Conservation (phyloP, 2,888 invertebrate genomes). For the Pristionchus fissidentatus region DNA sequence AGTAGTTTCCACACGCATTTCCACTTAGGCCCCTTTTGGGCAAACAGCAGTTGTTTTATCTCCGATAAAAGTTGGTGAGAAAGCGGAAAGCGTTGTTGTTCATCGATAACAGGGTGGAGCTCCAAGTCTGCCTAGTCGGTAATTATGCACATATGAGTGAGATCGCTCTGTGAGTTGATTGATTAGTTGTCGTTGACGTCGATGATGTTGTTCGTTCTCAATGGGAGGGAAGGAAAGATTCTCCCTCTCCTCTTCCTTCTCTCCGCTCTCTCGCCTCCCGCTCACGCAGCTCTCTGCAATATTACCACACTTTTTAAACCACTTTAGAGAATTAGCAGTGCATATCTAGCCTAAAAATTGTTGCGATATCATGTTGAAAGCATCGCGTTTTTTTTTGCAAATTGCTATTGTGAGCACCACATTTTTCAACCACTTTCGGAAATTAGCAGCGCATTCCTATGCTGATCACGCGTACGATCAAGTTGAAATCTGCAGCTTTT, state of each 20-base stretch:
- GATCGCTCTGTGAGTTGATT: constrained; percentile 17
- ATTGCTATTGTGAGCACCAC: too few relatives aligned
- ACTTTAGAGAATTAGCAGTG: too few relatives aligned
- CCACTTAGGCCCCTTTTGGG: constrained; percentile 25
- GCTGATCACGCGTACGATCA: too few relatives aligned
- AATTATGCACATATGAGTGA: constrained; percentile 19
- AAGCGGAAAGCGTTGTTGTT: not conserved
- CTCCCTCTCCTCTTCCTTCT: not conserved
- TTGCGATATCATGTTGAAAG: too few relatives aligned
- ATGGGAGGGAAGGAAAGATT: not conserved
- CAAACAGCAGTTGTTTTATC: too few relatives aligned
- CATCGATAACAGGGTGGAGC: not conserved
- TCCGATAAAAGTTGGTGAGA: constrained; percentile 22
- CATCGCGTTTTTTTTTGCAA: too few relatives aligned
- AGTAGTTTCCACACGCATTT: constrained; percentile 13
- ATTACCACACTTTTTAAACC: too few relatives aligned
- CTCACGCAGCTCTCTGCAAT: constrained; percentile 11
- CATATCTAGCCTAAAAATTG: not conserved
- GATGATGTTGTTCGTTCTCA: too few relatives aligned
- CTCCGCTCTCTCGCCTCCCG: not conserved
- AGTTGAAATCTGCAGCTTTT: too few relatives aligned
- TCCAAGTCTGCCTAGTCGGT: not conserved
- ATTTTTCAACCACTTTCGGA: too few relatives aligned
- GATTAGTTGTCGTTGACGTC: not conserved
- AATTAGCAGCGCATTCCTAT: too few relatives aligned